Conservation (phyloP, 2,113 vertebrate species). For the Ivindomyrus marchei region DNA sequence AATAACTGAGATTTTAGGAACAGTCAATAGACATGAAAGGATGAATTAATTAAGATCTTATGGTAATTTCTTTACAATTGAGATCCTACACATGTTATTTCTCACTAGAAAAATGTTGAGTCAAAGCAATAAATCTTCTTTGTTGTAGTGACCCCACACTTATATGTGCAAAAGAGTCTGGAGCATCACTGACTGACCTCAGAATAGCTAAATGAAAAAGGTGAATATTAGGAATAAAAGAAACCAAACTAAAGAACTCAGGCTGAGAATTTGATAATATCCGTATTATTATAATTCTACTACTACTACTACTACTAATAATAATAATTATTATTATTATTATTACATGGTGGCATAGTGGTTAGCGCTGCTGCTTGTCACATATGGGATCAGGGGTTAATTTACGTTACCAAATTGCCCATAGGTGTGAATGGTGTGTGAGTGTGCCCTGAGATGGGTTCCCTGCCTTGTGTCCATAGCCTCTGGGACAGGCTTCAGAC, state of each 20-base stretch:
- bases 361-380: background rate
- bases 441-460: background rate
- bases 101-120: background rate
- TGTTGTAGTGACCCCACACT: background rate
- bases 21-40: background rate
- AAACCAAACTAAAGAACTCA: background rate
- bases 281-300: background rate
- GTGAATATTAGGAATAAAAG: background rate
- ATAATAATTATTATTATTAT: background rate
- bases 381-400: background rate
- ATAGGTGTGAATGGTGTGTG: background rate
- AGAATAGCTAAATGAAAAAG: background rate
- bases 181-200: background rate
- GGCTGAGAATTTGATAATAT: background rate
- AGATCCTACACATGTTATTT: background rate
- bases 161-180: background rate
- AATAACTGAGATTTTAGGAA: background rate
- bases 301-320: too few relatives aligned
- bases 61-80: background rate
- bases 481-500: background rate
- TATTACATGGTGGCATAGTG: background rate
- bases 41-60: background rate
- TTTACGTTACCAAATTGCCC: background rate
- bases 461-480: background rate
- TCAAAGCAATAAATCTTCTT: background rate